Base-by-base conservation (phyloP, 1,140 invertebrate species). In the Drosophila erecta region DNA sequence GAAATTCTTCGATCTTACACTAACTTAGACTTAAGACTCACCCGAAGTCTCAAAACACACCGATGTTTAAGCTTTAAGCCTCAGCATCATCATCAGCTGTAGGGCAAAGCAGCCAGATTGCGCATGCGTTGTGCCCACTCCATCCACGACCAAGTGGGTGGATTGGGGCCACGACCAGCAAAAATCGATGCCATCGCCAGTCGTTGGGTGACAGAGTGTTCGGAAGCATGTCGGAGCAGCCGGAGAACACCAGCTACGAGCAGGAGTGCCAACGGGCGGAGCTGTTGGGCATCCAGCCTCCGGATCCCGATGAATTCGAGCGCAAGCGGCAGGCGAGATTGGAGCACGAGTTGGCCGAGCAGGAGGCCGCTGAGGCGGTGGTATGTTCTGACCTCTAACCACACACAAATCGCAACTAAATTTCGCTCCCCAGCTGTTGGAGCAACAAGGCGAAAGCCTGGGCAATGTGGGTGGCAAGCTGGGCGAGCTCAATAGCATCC, bases 401-500 rank as follows among this genome's bases (percentile, higher is more conserved):
- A 10, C 0, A 7, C 0, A 8, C 10, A 8, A 50, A 15, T 43
- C 15, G 11, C 15, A 15, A 58, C 20, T 27, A 2, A 27, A 14
- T 33, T 10, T 38, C 46, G 2, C 11, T 12, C 4, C 10, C 3
- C 57, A 97, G 96, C 94, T 96, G 79, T 89, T 96, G 14, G 93
- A 95, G 43, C 86, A 93, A 46, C 94, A 96, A 79, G 93, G 95
- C 57, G 97, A 98, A 85, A 93, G 94, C 58, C 81, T 97, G 4
- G 94, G 95, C 77, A 94, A 94, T 58, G 94, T 95, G 1, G 94
- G 94, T 51, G 95, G 95, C 57, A 97, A 96, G 71, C 93, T 98
- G n/a, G 95, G 96, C 54, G 96, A 97, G 90, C 94, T 98, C 30
- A 97, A 97, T 83, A 95, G 93, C 20, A 96, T 97, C 58, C 92